Conservation (phyloP, 2,888 invertebrate species). For the Noctuana brunneofusca region DNA sequence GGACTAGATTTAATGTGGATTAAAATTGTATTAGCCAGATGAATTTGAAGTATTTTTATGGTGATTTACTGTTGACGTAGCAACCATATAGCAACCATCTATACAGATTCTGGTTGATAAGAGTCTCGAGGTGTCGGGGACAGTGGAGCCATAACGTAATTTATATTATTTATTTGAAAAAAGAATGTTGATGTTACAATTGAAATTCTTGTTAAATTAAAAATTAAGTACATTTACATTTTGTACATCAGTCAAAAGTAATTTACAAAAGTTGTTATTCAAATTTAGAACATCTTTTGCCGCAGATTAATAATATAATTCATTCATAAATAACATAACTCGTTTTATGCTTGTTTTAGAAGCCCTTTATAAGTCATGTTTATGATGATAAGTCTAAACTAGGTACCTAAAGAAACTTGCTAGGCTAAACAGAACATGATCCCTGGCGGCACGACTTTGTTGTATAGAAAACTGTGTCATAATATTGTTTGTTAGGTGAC, state of each 20-base stretch:
- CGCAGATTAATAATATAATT: not conserved
- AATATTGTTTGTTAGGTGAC: conserved; percentile 14
- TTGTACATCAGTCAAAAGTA: too few relatives aligned
- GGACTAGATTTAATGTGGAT: conserved; percentile 57
- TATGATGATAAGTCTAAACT: conserved; percentile 1
- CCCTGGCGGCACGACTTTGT: conserved; percentile 30
- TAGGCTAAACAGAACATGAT: conserved; percentile 36
- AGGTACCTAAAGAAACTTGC: conserved; percentile 21
- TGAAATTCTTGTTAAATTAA: too few relatives aligned
- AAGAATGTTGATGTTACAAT: too few relatives aligned
- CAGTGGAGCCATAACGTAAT: not conserved
- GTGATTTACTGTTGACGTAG: conserved; percentile 36
- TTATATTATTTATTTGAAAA: too few relatives aligned
- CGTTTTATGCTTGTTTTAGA: not conserved
- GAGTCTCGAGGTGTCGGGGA: not conserved
- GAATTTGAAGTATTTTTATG: conserved; percentile 46
- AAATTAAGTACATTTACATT: too few relatives aligned
- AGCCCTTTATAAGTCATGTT: not conserved
- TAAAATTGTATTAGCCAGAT: conserved; percentile 58
- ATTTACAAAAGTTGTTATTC: too few relatives aligned
- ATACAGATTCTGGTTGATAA: not conserved
- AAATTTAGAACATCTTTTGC: not conserved
- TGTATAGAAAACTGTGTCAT: conserved; percentile 21
- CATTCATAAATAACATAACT: not conserved
- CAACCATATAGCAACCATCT: too few relatives aligned